Base-by-base conservation (phyloP, 2,888 invertebrate species). In the Ditula angustiorana region DNA sequence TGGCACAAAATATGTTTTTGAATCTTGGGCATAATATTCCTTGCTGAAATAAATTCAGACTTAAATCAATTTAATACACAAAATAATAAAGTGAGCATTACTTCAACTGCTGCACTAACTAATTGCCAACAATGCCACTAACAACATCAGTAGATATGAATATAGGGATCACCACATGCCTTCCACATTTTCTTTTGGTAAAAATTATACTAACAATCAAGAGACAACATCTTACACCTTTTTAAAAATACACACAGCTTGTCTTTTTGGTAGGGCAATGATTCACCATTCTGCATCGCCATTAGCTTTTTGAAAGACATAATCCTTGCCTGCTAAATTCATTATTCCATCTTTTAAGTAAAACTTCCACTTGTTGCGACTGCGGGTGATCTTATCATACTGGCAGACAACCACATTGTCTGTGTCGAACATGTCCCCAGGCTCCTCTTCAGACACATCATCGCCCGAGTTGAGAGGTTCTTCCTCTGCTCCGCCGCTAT, bases 331-430 rank as follows among this genome's bases (percentile, higher is more conserved):
- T 73, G 96, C 96, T 81, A 99, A 95, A 94, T 99, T 99, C 99
- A 99, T 99, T 71, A 99, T 99, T 66, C 99, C 99, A 93, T 99
- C 99, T 93, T 99, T 99, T 71, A 99, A 94, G 88, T 98, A 98
- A 88, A 99, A 99, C 94, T 99, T 99, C 99, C 99, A 99, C 90
- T 98, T 98, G 90, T 99, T 99, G 80, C 99, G 96, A 86, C 98
- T 99, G 86, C 99, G 95, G 71, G 99, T 99, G 68, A 99, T 99
- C 97, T 99, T 99, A 92, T 99, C 99, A 92, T 99, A 99, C 90
- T 99, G 99, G 88, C 99, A 99, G 66, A 99, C 99, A 68, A 99
- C 98, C 64, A 99, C 99, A 94, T 99, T 99, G 76, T 99, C 99
- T 44, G 99, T 99, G 79, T 99, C 99, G 93, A 99, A 99, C 84